Conservation (phyloP, 2,113 vertebrate genomes). For the Actenoides lindsayi region DNA sequence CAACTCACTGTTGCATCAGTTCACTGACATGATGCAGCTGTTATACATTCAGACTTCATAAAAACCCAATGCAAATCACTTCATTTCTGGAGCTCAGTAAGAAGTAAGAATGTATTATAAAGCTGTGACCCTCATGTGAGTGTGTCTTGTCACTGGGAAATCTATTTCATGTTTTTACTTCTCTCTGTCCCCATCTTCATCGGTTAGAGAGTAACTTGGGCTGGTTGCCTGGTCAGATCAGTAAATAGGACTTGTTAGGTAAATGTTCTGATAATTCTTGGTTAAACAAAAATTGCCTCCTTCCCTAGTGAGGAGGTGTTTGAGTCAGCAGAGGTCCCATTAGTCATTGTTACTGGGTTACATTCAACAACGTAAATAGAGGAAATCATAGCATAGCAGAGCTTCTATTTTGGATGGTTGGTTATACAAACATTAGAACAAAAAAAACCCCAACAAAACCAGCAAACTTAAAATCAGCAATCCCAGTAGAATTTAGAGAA, state of each 20-base stretch:
- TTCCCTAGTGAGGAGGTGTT: neutral
- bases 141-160: neutral
- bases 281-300: neutral
- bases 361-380: neutral
- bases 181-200: neutral
- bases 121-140: neutral
- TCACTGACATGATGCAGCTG: neutral
- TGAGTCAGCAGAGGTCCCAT: neutral
- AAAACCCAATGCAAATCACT: neutral
- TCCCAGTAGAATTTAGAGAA: neutral
- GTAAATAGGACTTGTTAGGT: neutral
- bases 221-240: neutral
- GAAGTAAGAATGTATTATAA: neutral
- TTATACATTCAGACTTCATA: neutral
- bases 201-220: neutral
- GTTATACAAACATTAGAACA: neutral
- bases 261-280: neutral
- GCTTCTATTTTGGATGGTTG: neutral
- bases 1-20: neutral
- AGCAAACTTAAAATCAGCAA: neutral
- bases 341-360: neutral
- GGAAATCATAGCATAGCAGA: neutral
- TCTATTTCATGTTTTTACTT: neutral
- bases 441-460: neutral
- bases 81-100: neutral